These are phyloP conservation scores for Cydia strobilella DNA, from an alignment of 1,140 invertebrate species.

Conservation along the genomic window DNA sequence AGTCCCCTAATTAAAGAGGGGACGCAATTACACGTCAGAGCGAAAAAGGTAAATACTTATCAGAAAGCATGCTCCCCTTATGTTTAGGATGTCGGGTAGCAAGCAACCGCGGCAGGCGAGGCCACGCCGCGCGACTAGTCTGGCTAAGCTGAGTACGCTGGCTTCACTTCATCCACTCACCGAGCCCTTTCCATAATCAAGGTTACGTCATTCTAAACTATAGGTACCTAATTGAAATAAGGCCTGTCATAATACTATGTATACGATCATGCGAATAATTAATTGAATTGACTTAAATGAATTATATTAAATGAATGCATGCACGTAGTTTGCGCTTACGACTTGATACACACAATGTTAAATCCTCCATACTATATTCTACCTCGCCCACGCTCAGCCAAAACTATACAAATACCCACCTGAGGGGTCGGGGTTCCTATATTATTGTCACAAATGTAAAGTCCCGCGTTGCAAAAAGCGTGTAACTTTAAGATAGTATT, in stretches of 20 bases:
- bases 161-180: neutral
- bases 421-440: slow-evolving; percentile 2
- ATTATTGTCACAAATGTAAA: slow-evolving; percentile 2
- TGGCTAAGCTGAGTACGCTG: neutral
- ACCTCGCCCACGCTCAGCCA: neutral
- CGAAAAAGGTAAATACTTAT: neutral
- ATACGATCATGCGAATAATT: neutral
- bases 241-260: neutral
- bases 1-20: neutral
- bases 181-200: neutral
- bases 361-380: neutral
- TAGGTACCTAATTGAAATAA: neutral
- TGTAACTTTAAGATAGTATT: neutral
- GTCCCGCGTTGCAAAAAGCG: neutral
- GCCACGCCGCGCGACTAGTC: neutral
- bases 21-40: slow-evolving; percentile 6
- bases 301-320: neutral
- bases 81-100: neutral
- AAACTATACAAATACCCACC: neutral
- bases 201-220: slow-evolving; percentile 9
- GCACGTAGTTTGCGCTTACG: neutral
- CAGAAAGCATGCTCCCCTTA: neutral
- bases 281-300: neutral
- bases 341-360: neutral
- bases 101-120: neutral